Evolutionary conservation across 2,113 vertebrate genomes (phyloP), one percentile per base, ranked within the genome.

Genomic region (Lepisosteus osseus): DNA sequence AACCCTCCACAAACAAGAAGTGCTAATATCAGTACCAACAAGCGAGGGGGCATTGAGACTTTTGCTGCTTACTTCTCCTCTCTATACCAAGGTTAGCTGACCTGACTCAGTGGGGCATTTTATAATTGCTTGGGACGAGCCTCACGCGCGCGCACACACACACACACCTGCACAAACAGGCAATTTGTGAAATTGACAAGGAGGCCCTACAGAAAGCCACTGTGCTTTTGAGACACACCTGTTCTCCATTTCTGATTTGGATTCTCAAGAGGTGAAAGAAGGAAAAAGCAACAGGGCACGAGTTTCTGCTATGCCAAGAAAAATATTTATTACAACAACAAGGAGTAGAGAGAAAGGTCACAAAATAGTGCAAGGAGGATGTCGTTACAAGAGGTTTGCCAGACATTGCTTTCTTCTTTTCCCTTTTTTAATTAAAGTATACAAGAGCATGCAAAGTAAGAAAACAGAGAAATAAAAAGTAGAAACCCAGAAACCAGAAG

Each of bases 251-350:
- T 59, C 64, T 72, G 78, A 75, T 68, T 59, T 40, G 43, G 47
- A 76, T 64, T 74, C 70, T 72, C 82, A 90, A 87, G 65, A 74
- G 71, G 77, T 78, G 76, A 68, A 75, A 68, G 64, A 78, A 79
- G 71, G 79, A 84, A 78, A 80, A 87, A 90, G 89, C 73, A 87
- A 96, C 94, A 94, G 93, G 92, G 89, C 93, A 94, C 82, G 79
- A 89, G 84, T 95, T 94, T 94, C 92, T 94, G 95, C 95, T 95
- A 95, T 94, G 95, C 93, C 94, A 97, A 96, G 91, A 87, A 94
- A 93, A 86, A 95, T 92, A 96, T 98, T 98, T 98, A 98, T 98
- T 98, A 95, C 93, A 89, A 95, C 94, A 95, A 93, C 91, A 97
- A 90, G 89, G 92, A 89, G 9, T 6, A 61, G 17, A 61, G 59